Base-by-base conservation (phyloP, 2,797 vertebrate species). In the Lutjanus argentimaculatus region DNA sequence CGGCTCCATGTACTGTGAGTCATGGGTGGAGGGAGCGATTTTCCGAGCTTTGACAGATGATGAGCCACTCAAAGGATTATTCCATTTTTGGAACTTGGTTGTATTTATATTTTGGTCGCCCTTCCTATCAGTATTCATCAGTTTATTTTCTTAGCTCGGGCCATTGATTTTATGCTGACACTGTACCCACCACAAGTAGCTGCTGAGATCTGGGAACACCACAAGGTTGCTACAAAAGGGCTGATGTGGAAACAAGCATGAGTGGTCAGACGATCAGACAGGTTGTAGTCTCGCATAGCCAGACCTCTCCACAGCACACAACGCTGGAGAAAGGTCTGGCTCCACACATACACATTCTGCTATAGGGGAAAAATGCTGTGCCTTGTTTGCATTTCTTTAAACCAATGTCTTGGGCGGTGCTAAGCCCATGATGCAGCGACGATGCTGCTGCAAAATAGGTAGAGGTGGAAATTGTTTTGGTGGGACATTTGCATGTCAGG, bases 31-130 rank as follows among this genome's bases (percentile, higher is more conserved):
- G 0, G 46, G 11, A 66, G 65, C 21, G 57, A 45, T 61, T 85
- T 84, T 79, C 70, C 58, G 46, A 72, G 53, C 58, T 42, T 55
- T 83, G 76, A 72, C 71, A 25, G 57, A 61, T 57, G 72, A 75
- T 45, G 14, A 79, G 67, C 72, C 65, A 45, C 59, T 62, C 70
- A 53, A 21, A 61, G 55, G 14, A 67, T 19, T 43, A 62, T 49
- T 48, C 7, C 2, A 2, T 2, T 48, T 2, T 61, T 61, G 13
- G 6, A 71, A 51, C 11, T 1, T 22, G 1, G 7, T 49, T 67
- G 11, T 65, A 52, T 10, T 64, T 46, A 77, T 12, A 49, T 3
- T 17, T 15, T 22, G 40, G n/a, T 8, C 15, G 43, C n/a, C 9
- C 22, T 52, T 45, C 30, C 5, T 3, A 14, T 1, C 9, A 46